Percentiles rank a stretch among this genome's conserved stretches.
Evolutionary conservation across 2,797 vertebrate species (phyloP).

Genomic region (Premnoplex brunnescens): DNA sequence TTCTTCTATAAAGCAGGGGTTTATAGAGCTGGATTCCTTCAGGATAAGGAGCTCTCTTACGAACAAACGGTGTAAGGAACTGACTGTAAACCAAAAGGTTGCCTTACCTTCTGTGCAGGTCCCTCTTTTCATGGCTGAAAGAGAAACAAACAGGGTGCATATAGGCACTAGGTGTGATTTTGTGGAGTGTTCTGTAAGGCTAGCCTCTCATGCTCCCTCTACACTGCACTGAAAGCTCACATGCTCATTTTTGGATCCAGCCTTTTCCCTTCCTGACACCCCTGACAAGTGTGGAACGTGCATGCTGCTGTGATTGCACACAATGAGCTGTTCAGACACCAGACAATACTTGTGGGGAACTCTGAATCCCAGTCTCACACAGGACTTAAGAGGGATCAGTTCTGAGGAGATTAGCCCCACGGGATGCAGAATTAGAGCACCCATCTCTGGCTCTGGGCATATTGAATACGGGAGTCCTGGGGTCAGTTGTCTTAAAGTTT

Average conservation of each 20-base stretch:
- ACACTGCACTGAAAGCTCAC: background rate
- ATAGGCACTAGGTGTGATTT: background rate
- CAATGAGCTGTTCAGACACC: background rate
- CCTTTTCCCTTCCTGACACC: background rate
- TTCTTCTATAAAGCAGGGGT: background rate
- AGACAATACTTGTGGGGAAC: rapidly evolving
- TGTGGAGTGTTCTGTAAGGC: background rate
- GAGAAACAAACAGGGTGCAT: background rate
- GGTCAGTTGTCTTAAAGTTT: background rate
- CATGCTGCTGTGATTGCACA: background rate
- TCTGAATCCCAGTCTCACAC: background rate
- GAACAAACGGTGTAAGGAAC: background rate
- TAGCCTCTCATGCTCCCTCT: rapidly evolving
- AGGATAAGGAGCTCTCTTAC: background rate
- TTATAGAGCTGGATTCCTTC: background rate
- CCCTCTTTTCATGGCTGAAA: background rate
- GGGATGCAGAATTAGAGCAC: background rate
- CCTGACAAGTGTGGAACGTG: background rate
- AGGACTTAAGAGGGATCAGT: rapidly evolving
- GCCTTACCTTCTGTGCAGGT: background rate
- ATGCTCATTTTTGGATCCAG: background rate
- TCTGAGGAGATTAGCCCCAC: rapidly evolving
- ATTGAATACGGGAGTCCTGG: rapidly evolving
- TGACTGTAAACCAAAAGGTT: background rate
- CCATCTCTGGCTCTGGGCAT: background rate